Evolutionary conservation across 2,113 vertebrate species (phyloP), one percentile per base, ranked within the genome.

Genomic region (Zosterops japonicus): DNA sequence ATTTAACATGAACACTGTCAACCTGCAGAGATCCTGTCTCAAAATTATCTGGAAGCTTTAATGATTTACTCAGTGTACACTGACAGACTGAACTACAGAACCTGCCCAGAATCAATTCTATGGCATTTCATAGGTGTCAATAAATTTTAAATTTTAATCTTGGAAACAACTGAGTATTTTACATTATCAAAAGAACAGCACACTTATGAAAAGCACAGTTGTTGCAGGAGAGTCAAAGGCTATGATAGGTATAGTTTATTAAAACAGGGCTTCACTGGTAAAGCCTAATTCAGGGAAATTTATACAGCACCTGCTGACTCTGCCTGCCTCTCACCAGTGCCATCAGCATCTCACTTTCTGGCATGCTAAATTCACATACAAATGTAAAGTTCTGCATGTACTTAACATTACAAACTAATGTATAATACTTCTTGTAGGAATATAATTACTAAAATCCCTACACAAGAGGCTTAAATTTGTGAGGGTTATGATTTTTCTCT

Each of bases 71-170:
- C 85, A 77, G 53, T 68, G 46, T 75, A 92, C 93, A 90, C 67
- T 77, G 88, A 77, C 75, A 96, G 88, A 90, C 64, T 83, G 88
- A 83, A 93, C 57, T 57, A 72, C n/a, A 89, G 83, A 91, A 64
- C 35, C 69, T 79, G 35, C 65, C 47, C 55, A 72, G 69, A 92
- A 95, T 92, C 71, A 95, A 94, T 91, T 80, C 56, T 12, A 18
- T 63, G 64, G 59, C 46, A 39, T 39, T 39, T 39, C 39, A 82
- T 35, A 88, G 75, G 41, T 76, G 68, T 77, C 82, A 95, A 90
- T 88, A 47, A 93, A 92, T 95, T 95, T 92, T 88, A 87, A 72
- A 91, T 91, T 83, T 90, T 95, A 93, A 90, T 86, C 71, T 90
- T 83, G 86, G 76, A 90, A 93, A 88, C 68, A 95, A 61, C 20